These are phyloP conservation scores for Callionymus lyra DNA, from an alignment of 2,113 vertebrate genomes.

Conservation along the genomic window DNA sequence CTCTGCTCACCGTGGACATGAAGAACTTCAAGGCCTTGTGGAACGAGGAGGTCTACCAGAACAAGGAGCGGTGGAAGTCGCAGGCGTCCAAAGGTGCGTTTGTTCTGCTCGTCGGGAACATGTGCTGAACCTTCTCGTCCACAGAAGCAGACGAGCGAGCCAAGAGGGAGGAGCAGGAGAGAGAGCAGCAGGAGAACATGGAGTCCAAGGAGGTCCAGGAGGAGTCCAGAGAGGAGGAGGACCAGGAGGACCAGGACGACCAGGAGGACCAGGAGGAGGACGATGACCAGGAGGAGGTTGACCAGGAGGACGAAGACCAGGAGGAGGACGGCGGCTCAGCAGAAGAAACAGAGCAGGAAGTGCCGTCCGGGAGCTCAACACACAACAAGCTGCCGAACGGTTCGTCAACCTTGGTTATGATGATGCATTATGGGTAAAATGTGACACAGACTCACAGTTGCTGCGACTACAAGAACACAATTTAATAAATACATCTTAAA, in stretches of 20 bases:
- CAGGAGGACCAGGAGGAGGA: constrained; percentile 13
- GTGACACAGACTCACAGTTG: too few species aligned
- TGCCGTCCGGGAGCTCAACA: constrained; percentile 27
- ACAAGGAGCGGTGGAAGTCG: constrained; percentile 88
- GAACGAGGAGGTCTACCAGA: constrained; percentile 87
- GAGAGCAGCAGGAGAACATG: constrained; percentile 59
- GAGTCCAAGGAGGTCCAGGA: constrained; percentile 52
- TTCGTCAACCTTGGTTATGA: constrained; percentile 31
- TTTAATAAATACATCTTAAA: too few species aligned
- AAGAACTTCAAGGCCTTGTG: constrained; percentile 89
- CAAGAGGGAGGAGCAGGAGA: too few species aligned
- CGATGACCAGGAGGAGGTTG: constrained; percentile 12
- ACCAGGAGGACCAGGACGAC: constrained; percentile 16
- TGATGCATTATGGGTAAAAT: too few species aligned
- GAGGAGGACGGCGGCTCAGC: constrained; percentile 46
- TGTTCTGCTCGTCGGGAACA: too few species aligned
- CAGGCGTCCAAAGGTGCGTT: constrained; percentile 85
- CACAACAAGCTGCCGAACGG: constrained; percentile 65
- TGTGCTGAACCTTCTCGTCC: neutral
- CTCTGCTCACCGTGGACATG: constrained; percentile 83
- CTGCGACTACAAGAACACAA: too few species aligned
- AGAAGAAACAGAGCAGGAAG: constrained; percentile 34
- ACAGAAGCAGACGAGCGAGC: constrained; percentile 65
- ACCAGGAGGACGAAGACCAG: constrained; percentile 36
- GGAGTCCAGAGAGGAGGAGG: constrained; percentile 43